Percentiles rank a stretch among this genome's conserved stretches.
Conservation (phyloP, 2,113 vertebrate genomes). For the Zosterops hypoxanthus region DNA sequence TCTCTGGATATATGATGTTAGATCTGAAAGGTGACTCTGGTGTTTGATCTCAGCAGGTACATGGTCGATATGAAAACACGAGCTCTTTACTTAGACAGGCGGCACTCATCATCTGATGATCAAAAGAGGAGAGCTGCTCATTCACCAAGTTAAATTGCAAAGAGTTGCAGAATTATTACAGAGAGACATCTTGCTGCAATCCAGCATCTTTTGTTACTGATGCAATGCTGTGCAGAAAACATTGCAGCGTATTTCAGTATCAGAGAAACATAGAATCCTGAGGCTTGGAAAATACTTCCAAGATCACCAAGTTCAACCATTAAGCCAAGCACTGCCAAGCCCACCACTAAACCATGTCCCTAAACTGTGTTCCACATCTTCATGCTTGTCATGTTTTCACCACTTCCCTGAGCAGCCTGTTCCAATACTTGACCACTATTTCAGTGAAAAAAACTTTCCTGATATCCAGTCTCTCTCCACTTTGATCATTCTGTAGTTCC, state of each 20-base stretch:
- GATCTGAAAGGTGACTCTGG: neutral
- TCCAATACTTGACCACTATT: neutral
- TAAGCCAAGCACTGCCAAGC: neutral
- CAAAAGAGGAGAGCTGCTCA: neutral
- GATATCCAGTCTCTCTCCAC: neutral
- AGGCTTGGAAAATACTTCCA: neutral
- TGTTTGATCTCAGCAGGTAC: neutral
- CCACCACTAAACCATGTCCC: neutral
- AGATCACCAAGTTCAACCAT: neutral
- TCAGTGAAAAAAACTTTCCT: neutral
- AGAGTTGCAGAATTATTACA: neutral
- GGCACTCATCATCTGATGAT: neutral
- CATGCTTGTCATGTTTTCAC: neutral
- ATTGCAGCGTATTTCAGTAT: neutral
- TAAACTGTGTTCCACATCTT: neutral
- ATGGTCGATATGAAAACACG: accelerated
- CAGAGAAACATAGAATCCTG: neutral
- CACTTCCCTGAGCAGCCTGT: neutral
- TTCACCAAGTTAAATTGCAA: neutral
- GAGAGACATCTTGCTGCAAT: neutral
- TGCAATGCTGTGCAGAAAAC: neutral
- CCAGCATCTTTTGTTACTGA: neutral
- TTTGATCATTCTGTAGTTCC: neutral
- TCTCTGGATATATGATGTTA: neutral
- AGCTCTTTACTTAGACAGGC: neutral